Percentiles rank a stretch among this genome's conserved stretches.
Conservation (phyloP, 2,888 invertebrate genomes). For the Penaeus monodon region DNA sequence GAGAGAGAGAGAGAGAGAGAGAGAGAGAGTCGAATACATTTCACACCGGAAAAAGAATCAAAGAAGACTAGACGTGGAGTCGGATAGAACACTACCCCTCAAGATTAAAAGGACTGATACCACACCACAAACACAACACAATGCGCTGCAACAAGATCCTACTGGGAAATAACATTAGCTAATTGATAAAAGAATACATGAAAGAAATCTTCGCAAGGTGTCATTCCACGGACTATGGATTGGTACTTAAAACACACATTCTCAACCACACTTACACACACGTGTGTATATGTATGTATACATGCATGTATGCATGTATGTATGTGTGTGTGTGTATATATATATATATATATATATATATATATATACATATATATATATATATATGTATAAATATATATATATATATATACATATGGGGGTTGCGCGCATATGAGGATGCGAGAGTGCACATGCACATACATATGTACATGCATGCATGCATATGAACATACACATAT, state of each 20-base stretch:
- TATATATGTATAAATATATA: background rate
- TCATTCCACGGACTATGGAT: no score
- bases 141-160: no score
- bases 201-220: no score
- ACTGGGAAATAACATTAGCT: no score
- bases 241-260: background rate
- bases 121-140: no score
- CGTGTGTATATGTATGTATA: background rate
- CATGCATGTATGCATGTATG: background rate
- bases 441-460: no score
- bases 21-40: background rate
- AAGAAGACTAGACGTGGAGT: no score
- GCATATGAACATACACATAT: background rate
- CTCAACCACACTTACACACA: background rate
- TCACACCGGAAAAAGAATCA: no score
- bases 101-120: no score
- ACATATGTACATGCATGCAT: background rate
- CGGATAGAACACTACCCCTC: no score
- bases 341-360: constrained; percentile 11
- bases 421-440: no score
- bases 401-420: background rate
- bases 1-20: background rate
- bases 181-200: no score
- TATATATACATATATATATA: constrained; percentile 4
- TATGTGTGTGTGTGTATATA: background rate